Percentiles rank a stretch among this genome's conserved stretches.
These are phyloP conservation scores for Hirundichthys speculiger DNA, from an alignment of 2,113 vertebrate genomes.

Conservation along the genomic window DNA sequence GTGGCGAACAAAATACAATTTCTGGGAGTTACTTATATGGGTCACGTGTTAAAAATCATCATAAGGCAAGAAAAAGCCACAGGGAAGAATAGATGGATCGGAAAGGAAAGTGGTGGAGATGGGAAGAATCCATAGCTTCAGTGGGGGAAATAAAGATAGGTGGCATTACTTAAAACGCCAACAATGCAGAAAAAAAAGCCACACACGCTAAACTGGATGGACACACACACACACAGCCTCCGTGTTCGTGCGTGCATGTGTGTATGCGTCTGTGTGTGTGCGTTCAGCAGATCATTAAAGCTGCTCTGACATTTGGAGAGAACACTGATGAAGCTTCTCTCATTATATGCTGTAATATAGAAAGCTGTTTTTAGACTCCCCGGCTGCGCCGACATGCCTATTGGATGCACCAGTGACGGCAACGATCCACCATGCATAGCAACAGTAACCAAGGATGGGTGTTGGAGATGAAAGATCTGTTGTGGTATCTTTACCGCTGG, in stretches of 20 bases:
- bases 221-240: constrained; percentile 22
- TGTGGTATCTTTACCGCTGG: constrained; percentile 55
- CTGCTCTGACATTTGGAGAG: constrained; percentile 75
- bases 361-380: constrained; percentile 76
- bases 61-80: neutral
- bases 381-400: constrained; percentile 60
- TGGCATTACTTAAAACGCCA: constrained; percentile 44
- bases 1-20: no score
- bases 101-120: constrained; percentile 15
- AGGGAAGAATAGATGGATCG: neutral
- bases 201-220: constrained; percentile 17
- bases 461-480: constrained; percentile 69
- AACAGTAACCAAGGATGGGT: constrained; percentile 82
- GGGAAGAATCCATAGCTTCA: constrained; percentile 32
- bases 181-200: constrained; percentile 57
- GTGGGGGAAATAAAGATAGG: constrained; percentile 43
- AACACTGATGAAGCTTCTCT: constrained; percentile 72
- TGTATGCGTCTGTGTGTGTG: constrained; percentile 5
- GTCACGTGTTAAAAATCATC: constrained; percentile 18
- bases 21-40: neutral
- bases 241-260: constrained; percentile 9
- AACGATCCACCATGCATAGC: constrained; percentile 77
- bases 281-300: constrained; percentile 69
- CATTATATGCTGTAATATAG: constrained; percentile 77
- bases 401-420: constrained; percentile 75